Base-by-base conservation (phyloP, 2,888 invertebrate genomes). In the Cheiracanthium punctorium region DNA sequence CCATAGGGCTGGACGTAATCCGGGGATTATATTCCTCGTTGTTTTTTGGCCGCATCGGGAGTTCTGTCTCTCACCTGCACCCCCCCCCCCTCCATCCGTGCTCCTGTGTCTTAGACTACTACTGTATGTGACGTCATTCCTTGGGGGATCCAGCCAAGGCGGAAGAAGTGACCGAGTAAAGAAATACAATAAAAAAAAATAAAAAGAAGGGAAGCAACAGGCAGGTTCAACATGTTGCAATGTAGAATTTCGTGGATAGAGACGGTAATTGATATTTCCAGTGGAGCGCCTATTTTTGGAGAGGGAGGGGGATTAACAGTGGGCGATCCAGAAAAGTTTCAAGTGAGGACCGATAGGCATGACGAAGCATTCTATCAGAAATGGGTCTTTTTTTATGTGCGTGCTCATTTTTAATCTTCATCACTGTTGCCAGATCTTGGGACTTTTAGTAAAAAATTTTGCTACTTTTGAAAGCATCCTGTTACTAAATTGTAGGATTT, bases 1-100 rank as follows among this genome's bases (percentile, higher is more conserved):
- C 79, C 84, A 80, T 30, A 73, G 74, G 84, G 69, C 79, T 28
- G 74, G 70, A 80, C 84, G 79, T 85, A 85, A 85, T 85, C 84
- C 84, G 69, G 74, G 84, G 84, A 85, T 85, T 85, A 85, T 85
- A 85, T 85, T 85, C 84, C 84, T 73, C 69, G 69, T 69, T 70
- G 73, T 73, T 85, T 85, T 85, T 82, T 82, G 72, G 64, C 33
- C 79, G 37, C 48, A 17, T 20, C 65, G 64, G 76, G 82, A 82
- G 71, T 79, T 85, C 73, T 29, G 14, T 24, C 17, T 33, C 52
- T 32, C 52, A 28, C 12, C 58, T 24, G 20, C 28, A 24, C 24
- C 12, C 8, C 73, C 29, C 73, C 20, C 30, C 17, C 48, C 48
- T 24, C n/a, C 17, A 1, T 24, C 24, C 4, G 5, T 7, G 5